Conservation (phyloP, 2,797 vertebrate genomes). For the Gallinago nigripennis region DNA sequence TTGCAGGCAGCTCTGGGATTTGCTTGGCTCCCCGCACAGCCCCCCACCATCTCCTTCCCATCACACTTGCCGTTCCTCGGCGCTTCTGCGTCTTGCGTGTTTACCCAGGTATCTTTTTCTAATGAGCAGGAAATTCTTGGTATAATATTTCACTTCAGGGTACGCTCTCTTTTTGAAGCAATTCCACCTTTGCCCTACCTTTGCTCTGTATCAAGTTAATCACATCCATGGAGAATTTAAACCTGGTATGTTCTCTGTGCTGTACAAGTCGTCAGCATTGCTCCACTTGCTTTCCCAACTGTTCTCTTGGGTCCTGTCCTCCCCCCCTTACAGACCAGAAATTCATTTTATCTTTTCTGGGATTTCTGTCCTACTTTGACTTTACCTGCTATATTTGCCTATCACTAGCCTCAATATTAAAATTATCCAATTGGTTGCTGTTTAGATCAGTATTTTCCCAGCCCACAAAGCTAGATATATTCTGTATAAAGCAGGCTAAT, state of each 20-base stretch:
- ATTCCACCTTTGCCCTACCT: conserved; percentile 63
- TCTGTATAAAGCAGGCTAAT: neutral
- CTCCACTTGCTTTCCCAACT: conserved; percentile 26
- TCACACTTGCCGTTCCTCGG: neutral
- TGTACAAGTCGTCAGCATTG: conserved; percentile 38
- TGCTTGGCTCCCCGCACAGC: fast-evolving
- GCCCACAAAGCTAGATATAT: neutral
- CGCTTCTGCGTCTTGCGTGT: neutral
- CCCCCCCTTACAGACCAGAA: neutral
- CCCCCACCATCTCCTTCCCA: neutral
- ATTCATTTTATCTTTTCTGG: conserved; percentile 38
- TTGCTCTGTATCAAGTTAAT: conserved; percentile 45
- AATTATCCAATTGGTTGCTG: conserved; percentile 14
- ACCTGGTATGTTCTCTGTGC: conserved; percentile 31
- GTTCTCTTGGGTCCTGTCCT: conserved; percentile 6
- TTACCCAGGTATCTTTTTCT: conserved; percentile 1
- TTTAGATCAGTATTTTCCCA: conserved; percentile 23
- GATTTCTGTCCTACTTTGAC: conserved; percentile 38
- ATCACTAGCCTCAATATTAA: conserved; percentile 35
- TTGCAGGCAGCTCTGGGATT: neutral
- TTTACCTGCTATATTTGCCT: conserved; percentile 42
- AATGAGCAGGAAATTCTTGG: neutral
- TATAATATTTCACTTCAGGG: conserved; percentile 32
- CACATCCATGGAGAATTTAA: conserved; percentile 43
- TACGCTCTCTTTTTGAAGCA: conserved; percentile 24